phyloP scores from a whole-genome alignment of 2,113 vertebrate genomes.

The Todiramphus saurophagus region DNA sequence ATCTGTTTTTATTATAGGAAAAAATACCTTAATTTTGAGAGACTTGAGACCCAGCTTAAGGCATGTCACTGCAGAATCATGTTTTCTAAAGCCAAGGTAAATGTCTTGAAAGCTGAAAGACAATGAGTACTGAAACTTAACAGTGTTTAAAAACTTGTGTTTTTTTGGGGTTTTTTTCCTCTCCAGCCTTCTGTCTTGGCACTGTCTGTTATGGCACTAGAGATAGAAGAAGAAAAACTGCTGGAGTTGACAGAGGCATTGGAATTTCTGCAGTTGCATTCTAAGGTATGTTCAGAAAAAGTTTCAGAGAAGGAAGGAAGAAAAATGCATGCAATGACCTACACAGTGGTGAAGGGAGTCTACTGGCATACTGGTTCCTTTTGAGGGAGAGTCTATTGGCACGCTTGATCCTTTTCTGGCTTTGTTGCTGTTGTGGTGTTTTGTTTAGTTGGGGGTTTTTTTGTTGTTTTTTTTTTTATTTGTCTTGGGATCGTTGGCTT shows the following conservation, averaged over 20 bases:
- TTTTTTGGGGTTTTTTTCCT: not conserved
- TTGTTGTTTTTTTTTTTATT: not conserved
- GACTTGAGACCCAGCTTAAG: slow-evolving; percentile 92
- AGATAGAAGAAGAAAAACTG: slow-evolving; percentile 82
- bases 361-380: not conserved
- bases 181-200: slow-evolving; percentile 90
- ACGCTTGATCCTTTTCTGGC: not conserved
- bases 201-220: slow-evolving; percentile 84
- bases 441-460: not conserved
- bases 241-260: slow-evolving; percentile 78
- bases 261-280: slow-evolving; percentile 81
- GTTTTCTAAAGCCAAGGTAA: slow-evolving; percentile 96
- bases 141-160: not conserved
- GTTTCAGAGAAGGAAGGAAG: not conserved
- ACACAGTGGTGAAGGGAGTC: not conserved
- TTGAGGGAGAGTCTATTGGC: not conserved
- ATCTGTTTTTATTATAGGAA: slow-evolving; percentile 73
- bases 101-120: not conserved
- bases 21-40: slow-evolving; percentile 84
- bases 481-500: not conserved
- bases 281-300: slow-evolving; percentile 75
- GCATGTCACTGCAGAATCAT: slow-evolving; percentile 91
- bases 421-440: not conserved
- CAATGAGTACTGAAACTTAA: not conserved
- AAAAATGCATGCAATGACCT: not conserved